phyloP scores from a whole-genome alignment of 30 jellyfish, hydroid and myxozoan species.

The Hydractinia echinata region DNA sequence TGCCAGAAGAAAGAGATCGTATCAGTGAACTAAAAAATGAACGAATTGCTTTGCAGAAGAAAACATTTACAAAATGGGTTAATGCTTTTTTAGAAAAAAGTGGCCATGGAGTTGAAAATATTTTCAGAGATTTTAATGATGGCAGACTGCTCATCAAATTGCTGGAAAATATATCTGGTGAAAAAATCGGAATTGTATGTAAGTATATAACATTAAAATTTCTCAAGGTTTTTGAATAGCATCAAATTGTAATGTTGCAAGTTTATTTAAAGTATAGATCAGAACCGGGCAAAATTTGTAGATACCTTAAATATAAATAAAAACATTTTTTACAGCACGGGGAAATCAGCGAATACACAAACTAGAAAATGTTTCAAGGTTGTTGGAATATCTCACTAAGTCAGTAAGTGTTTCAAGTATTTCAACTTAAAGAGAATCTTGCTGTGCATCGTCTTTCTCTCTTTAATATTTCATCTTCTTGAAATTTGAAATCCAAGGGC shows the following conservation, averaged over 20 bases:
- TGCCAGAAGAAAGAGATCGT: constrained; percentile 52
- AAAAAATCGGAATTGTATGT: constrained; percentile 70
- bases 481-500: neutral
- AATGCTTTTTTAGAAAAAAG: constrained; percentile 54
- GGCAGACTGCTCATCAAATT: constrained; percentile 59
- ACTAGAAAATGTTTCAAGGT: constrained; percentile 82
- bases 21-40: constrained; percentile 72
- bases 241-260: neutral
- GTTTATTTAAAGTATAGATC: too few species aligned
- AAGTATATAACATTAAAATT: neutral
- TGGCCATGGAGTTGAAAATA: constrained; percentile 36
- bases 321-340: constrained; percentile 40
- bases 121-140: constrained; percentile 64
- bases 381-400: constrained; percentile 54
- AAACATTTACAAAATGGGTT: constrained; percentile 84
- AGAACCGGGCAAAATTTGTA: too few species aligned
- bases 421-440: neutral
- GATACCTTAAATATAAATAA: too few species aligned
- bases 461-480: neutral
- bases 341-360: constrained; percentile 83
- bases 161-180: constrained; percentile 71
- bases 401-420: constrained; percentile 31
- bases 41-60: constrained; percentile 65
- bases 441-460: neutral
- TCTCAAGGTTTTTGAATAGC: neutral